Evolutionary conservation across 2,113 vertebrate species (phyloP), one percentile per base, ranked within the genome.

Genomic region (Glareola pratincola): DNA sequence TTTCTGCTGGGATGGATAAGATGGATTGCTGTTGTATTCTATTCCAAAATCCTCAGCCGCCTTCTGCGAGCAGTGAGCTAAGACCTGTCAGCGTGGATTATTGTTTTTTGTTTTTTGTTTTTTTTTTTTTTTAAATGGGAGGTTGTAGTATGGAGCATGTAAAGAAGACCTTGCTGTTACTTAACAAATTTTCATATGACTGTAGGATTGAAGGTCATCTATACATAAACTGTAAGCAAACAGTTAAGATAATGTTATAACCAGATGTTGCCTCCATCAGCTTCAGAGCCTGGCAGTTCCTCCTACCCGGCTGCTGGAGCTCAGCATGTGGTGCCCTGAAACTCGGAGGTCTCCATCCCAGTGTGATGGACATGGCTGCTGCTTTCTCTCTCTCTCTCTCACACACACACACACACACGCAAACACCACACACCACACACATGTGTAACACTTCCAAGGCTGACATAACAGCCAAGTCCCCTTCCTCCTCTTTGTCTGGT

Each of bases 321-420:
- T 39, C 32, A 64, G 54, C 8, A 12, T 2, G 2, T 6, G 19
- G 36, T 21, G 5, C 14, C 15, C 18, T 71, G 41, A 77, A 82
- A 66, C 21, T 16, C 50, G 32, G 16, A 79, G 12, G 5, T 85
- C 41, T 92, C 23, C 45, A 32, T 74, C 13, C 23, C 39, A 71
- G 36, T 10, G 32, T 0, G 1, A 17, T 39, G 45, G 34, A 18
- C 8, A 8, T 0, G 0, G 17, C 60, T 71, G 23, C 75, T 82
- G 62, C 47, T 85, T 85, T n/a, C n/a, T n/a, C n/a, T n/a, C n/a
- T n/a, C n/a, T n/a, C n/a, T n/a, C n/a, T n/a, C n/a, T n/a, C n/a
- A n/a, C n/a, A n/a, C n/a, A n/a, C n/a, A n/a, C n/a, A n/a, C n/a
- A n/a, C n/a, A n/a, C n/a, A n/a, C n/a, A n/a, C n/a, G n/a, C n/a